Base-by-base conservation (phyloP, 2,113 vertebrate species). In the Reinhardtius hippoglossoides region DNA sequence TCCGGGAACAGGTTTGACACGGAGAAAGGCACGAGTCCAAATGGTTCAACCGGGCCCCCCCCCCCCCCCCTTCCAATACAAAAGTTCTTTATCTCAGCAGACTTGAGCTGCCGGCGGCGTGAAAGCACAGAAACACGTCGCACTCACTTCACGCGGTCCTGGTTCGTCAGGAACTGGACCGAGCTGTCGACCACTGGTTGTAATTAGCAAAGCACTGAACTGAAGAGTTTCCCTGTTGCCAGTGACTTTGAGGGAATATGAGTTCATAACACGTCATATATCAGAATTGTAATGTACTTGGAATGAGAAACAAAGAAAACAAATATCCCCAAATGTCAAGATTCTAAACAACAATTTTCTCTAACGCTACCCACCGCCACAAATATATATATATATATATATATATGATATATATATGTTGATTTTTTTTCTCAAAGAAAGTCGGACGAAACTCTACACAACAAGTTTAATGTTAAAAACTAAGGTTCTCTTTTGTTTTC, bases 291-390 rank as follows among this genome's bases (percentile, higher is more conserved):
- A 59, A 85, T 84, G 62, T 18, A 77, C 48, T 66, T 67, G 42
- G 58, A 87, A 88, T 87, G 75, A 87, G 44, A 92, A 91, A 87
- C 52, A 40, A 31, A 31, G 7, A 31, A 31, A 31, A 31, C 31
- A 31, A 31, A 91, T 84, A 80, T 54, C 57, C 40, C 62, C 50
- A 84, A 82, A 82, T 82, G 87, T 86, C 65, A 81, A 89, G 60
- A 86, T 67, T 88, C 78, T 86, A 83, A 91, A 93, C 82, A 87
- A 87, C 83, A 76, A 74, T 91, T 82, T 90, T 86, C 65, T 90
- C 85, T 93, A 92, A 92, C 61, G 74, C 92, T 91, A 95, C 83
- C 87, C 87, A 94, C 87, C 73, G 69, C 84, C 92, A 95, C 92
- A 92, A 88, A 92, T 84, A 92, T 31, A 31, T 31, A 1, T 82